Evolutionary conservation across 1,140 invertebrate genomes (phyloP), one percentile per base, ranked within the genome.

Genomic region (Drosophila persimilis): DNA sequence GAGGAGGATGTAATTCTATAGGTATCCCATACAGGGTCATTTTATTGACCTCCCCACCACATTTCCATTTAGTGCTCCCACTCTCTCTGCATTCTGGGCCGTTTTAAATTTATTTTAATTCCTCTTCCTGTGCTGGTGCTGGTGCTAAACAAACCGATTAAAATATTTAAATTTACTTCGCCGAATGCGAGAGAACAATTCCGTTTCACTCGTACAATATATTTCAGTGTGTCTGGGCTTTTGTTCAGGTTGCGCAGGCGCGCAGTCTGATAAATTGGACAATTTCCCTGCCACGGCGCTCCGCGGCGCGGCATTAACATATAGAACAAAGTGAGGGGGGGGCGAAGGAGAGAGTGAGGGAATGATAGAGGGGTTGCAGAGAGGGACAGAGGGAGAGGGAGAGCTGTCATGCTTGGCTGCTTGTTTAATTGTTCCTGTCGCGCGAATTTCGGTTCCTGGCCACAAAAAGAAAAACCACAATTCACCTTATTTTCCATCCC

Each of bases 351-450:
- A 15, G 39, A 22, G 45, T 24, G 26, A 31, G 7, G n/a, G 54
- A 71, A 57, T 43, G 31, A 58, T 51, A 11, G 45, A 56, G 41
- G 54, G 11, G 43, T 31, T 8, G 56, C 15, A 43, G 39, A 52
- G 31, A 26, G 44, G 13, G 7, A 11, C 15, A 24, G 22, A 9
- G 15, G 13, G 4, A 31, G n/a, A 31, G 39, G 15, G 39, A 39
- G 46, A 26, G 48, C 29, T 54, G 81, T 83, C 80, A 86, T 73
- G 83, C 61, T 73, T 83, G 70, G 75, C 52, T 77, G 78, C 74
- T 69, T 79, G 64, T 88, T 86, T 83, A 86, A 86, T 86, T 86
- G 83, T 86, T 86, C 78, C 83, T 79, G 83, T 81, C 84, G 78
- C 83, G 83, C 78, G 63, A 86, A 86, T 74, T 85, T 75, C 51